These are phyloP conservation scores for Holothuria glaberrima DNA, from an alignment of 35 echinoderm and acorn worm species.

Conservation along the genomic window DNA sequence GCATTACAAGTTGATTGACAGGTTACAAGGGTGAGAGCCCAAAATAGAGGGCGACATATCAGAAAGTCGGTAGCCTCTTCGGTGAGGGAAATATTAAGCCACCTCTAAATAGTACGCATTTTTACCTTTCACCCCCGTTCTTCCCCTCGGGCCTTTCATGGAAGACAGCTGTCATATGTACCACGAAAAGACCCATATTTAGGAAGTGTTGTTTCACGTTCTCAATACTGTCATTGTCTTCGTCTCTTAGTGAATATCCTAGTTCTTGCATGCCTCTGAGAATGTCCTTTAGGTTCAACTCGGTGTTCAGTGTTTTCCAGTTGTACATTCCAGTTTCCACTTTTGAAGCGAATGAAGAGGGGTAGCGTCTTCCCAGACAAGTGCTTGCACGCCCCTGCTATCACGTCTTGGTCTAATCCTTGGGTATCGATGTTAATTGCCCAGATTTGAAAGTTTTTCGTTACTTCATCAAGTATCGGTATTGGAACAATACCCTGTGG, in stretches of 20 bases:
- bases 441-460: not conserved
- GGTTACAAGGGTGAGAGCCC: too few relatives aligned
- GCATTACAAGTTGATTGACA: too few relatives aligned
- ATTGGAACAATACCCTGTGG: slow-evolving; percentile 21
- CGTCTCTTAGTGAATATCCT: slow-evolving; percentile 35
- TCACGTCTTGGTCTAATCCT: slow-evolving; percentile 16
- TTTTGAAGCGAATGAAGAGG: not conserved
- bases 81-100: too few relatives aligned
- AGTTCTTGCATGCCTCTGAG: slow-evolving; percentile 13
- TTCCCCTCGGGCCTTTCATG: too few relatives aligned
- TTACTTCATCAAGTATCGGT: not conserved
- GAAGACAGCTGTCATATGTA: slow-evolving; percentile 27
- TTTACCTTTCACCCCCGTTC: too few relatives aligned
- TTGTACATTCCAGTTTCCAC: slow-evolving; percentile 35
- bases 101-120: too few relatives aligned
- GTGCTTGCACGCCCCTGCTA: slow-evolving; percentile 29
- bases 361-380: slow-evolving; percentile 1
- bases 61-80: too few relatives aligned
- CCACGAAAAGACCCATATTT: not conserved
- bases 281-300: not conserved
- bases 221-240: slow-evolving; percentile 16
- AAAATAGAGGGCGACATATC: too few relatives aligned
- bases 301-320: not conserved
- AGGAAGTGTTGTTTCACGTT: not conserved
- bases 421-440: slow-evolving; percentile 38